Evolutionary conservation across 2,113 vertebrate species (phyloP).

Genomic region (Leucopternis melanops): DNA sequence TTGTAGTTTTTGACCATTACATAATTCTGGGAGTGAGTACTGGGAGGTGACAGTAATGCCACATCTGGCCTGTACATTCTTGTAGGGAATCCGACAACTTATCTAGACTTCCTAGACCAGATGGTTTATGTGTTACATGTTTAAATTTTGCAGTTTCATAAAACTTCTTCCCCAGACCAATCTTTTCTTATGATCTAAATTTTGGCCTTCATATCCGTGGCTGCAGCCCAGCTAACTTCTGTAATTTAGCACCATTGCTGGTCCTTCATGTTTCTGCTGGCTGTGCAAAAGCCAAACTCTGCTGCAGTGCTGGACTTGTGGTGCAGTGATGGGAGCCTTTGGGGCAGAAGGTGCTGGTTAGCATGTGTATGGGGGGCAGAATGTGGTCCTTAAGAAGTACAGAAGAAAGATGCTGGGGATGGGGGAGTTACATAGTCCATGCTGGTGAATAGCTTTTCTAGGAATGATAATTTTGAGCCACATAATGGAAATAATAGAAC

Average conservation of each 20-base stretch:
- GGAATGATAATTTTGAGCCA: background rate
- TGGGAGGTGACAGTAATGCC: background rate
- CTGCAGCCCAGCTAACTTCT: background rate
- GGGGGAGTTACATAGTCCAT: background rate
- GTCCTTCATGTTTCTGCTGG: background rate
- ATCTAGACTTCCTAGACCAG: background rate
- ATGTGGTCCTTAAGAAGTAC: background rate
- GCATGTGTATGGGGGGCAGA: background rate
- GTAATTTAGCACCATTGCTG: background rate
- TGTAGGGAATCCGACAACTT: background rate
- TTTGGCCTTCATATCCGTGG: background rate
- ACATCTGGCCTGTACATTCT: background rate
- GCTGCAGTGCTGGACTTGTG: accelerated
- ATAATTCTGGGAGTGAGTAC: background rate
- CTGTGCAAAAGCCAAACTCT: background rate
- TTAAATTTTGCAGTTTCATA: background rate
- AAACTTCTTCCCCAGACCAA: background rate
- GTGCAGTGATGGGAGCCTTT: background rate
- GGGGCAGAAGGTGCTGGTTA: background rate
- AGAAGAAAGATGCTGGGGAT: background rate
- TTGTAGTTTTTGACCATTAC: background rate
- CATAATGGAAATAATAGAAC: background rate
- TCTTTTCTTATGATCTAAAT: background rate
- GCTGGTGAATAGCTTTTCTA: background rate
- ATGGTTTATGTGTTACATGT: background rate